Evolutionary conservation across 2,797 vertebrate species (phyloP), one percentile per base, ranked within the genome.

Genomic region (Sebastes cheni): DNA sequence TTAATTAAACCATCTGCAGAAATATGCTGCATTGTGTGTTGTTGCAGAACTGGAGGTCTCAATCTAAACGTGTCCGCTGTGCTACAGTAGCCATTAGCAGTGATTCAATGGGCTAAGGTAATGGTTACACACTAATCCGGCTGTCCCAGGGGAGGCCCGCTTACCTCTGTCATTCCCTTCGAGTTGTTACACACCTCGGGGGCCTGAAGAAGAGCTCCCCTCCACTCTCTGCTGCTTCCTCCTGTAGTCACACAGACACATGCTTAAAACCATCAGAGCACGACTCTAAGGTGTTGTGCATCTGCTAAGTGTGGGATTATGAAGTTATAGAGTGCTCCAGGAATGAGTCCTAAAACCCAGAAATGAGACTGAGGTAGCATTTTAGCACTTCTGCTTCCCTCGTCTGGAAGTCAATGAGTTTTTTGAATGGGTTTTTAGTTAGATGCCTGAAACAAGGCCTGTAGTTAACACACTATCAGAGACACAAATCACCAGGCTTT

Each of bases 101-200:
- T 91, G 89, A 93, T 87, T 91, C 85, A 92, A 84, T 54, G 75
- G 69, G 72, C 65, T 78, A 89, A 86, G 71, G 83, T 92, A 91
- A 93, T 91, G 90, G 88, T 87, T 90, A 79, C 75, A 83, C 83
- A 77, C 89, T 92, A 92, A 94, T 92, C 89, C 83, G 84, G 72
- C 23, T 7, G n/a, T 86, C 88, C 92, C 90, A 64, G 59, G 87
- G 88, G 87, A 84, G 50, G 25, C 72, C 30, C 30, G 69, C 80
- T 91, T 86, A 84, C 86, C 75, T 85, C 88, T 84, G 83, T 89
- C 91, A 82, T 81, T 88, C 81, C 74, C 81, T 50, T 23, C 36
- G n/a, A 78, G 74, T 80, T 79, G 76, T 84, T 86, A 82, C 80
- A 76, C 80, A 88, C 86, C 80, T 92, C 83, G 5, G 50, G 66